Evolutionary conservation across 2,797 vertebrate genomes (phyloP).

Genomic region (Agapornis canus): DNA sequence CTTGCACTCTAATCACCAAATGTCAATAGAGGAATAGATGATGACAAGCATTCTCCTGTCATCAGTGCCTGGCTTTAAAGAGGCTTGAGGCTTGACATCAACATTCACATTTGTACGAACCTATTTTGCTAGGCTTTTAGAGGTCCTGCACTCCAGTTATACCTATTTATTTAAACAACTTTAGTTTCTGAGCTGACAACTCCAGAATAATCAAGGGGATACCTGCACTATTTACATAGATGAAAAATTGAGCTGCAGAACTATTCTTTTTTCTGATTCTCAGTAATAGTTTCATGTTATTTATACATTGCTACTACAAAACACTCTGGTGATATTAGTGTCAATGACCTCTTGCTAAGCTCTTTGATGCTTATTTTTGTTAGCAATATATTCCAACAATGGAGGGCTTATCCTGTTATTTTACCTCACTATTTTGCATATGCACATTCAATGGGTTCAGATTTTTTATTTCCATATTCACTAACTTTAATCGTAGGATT

Average conservation of each 20-base stretch:
- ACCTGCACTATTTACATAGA: background rate
- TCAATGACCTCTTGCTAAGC: background rate
- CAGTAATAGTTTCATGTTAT: background rate
- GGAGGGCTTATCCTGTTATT: background rate
- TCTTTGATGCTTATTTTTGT: background rate
- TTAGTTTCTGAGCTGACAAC: background rate
- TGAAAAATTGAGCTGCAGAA: background rate
- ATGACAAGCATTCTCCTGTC: background rate
- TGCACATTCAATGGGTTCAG: accelerated
- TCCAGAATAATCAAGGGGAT: background rate
- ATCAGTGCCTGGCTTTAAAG: background rate
- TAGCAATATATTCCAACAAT: background rate
- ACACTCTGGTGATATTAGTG: background rate
- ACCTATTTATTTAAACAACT: background rate
- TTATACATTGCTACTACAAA: background rate
- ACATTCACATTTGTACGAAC: background rate
- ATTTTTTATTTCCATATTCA: background rate
- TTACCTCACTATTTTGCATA: background rate
- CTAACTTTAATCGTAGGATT: background rate
- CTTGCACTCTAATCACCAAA: background rate
- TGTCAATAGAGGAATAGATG: background rate
- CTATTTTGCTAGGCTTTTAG: background rate
- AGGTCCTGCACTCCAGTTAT: background rate
- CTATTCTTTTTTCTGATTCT: background rate
- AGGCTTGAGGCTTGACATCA: background rate